These are phyloP conservation scores for Homarus americanus DNA, from an alignment of 1,140 invertebrate species.

Conservation along the genomic window DNA sequence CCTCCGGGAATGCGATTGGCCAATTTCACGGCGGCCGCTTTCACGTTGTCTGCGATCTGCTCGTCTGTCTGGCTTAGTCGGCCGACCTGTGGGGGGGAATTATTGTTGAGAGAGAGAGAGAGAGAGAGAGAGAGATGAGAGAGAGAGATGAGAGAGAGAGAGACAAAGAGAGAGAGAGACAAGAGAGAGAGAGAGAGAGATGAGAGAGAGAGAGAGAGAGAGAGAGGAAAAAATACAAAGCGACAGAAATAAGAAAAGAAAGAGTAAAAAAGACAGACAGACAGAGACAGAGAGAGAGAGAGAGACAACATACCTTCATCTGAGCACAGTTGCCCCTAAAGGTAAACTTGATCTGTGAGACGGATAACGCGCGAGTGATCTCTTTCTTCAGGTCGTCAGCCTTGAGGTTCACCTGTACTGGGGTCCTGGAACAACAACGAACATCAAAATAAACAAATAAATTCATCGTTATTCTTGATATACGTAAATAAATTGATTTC, in stretches of 20 bases:
- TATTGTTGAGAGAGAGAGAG: too few relatives aligned
- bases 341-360: background rate
- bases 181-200: background rate
- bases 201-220: background rate
- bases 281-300: too few relatives aligned
- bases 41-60: background rate
- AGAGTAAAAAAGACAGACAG: too few relatives aligned
- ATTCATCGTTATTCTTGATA: too few relatives aligned
- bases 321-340: background rate
- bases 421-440: slow-evolving; percentile 11
- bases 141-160: background rate
- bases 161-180: background rate
- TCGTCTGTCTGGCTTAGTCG: slow-evolving; percentile 12
- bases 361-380: background rate
- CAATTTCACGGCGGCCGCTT: background rate
- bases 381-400: background rate
- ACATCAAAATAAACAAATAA: too few relatives aligned
- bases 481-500: too few relatives aligned
- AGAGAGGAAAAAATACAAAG: background rate
- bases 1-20: background rate
- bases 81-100: background rate
- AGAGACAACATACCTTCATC: slow-evolving; percentile 17
- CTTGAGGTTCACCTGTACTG: slow-evolving; percentile 33
- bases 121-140: background rate
- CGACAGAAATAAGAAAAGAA: too few relatives aligned